These are phyloP conservation scores for Sylvicola fuscatus DNA, from an alignment of 2,888 invertebrate genomes.

Conservation along the genomic window DNA sequence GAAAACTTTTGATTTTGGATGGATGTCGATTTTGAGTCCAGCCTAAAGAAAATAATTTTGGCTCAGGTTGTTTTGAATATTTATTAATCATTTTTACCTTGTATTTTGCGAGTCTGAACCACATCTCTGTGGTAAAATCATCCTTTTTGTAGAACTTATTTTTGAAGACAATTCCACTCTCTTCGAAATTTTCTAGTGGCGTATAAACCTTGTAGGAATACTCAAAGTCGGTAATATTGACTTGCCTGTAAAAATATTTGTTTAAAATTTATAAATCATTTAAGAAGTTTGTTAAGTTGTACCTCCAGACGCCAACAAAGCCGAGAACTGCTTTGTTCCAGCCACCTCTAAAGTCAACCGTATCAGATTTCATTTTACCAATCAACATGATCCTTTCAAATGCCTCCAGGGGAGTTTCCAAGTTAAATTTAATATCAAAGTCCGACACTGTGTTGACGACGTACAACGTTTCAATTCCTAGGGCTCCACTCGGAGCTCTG, in stretches of 20 bases:
- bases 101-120: constrained; percentile 43
- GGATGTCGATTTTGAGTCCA: too few species aligned
- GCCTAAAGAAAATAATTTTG: too few species aligned
- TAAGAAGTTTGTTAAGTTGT: too few species aligned
- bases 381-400: constrained; percentile 42
- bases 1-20: too few species aligned
- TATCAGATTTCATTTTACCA: constrained; percentile 44
- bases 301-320: constrained; percentile 60
- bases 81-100: constrained; percentile 25
- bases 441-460: constrained; percentile 38
- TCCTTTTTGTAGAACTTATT: constrained; percentile 39
- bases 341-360: constrained; percentile 52
- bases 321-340: constrained; percentile 57
- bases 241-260: constrained; percentile 11
- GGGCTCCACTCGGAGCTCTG: constrained; percentile 41
- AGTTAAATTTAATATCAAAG: constrained; percentile 50
- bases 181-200: constrained; percentile 55
- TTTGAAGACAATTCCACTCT: constrained; percentile 46
- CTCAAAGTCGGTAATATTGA: constrained; percentile 44
- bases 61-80: constrained; percentile 4
- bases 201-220: constrained; percentile 59
- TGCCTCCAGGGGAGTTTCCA: constrained; percentile 53
- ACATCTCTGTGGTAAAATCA: constrained; percentile 47
- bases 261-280: too few species aligned
- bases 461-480: constrained; percentile 46